Percentiles rank a stretch among this genome's conserved stretches.
These are phyloP conservation scores for Cyprinus carpio DNA, from an alignment of 2,113 vertebrate species.

Conservation along the genomic window DNA sequence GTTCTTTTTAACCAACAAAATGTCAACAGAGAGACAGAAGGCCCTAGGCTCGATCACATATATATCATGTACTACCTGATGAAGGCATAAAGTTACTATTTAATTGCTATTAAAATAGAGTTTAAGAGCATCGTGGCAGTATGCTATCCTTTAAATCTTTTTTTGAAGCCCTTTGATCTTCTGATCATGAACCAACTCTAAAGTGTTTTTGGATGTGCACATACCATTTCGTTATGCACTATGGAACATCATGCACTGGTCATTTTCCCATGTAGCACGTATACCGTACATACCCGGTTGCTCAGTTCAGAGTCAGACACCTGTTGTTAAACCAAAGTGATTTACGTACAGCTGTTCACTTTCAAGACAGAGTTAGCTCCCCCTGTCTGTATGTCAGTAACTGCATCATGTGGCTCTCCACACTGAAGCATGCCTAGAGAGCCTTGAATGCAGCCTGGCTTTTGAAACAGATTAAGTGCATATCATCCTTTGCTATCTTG, in stretches of 20 bases:
- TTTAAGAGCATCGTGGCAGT: neutral
- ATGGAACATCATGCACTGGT: conserved; percentile 31
- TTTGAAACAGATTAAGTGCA: conserved; percentile 7
- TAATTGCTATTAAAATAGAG: neutral
- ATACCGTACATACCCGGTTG: neutral
- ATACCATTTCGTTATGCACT: conserved; percentile 37
- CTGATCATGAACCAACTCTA: neutral
- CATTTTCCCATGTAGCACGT: conserved; percentile 16
- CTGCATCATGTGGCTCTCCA: neutral
- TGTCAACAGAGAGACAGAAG: too few relatives aligned
- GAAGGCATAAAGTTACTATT: too few relatives aligned
- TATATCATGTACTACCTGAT: too few relatives aligned
- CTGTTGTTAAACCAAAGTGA: conserved; percentile 58
- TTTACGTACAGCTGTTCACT: conserved; percentile 64
- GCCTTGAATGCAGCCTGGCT: neutral
- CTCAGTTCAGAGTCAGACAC: conserved; percentile 48
- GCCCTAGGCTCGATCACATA: too few relatives aligned
- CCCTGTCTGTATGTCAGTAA: conserved; percentile 35
- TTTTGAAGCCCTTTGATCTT: neutral
- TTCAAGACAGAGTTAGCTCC: conserved; percentile 45
- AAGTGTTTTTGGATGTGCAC: neutral
- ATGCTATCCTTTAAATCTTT: neutral
- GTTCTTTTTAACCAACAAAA: too few relatives aligned
- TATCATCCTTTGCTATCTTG: neutral
- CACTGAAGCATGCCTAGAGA: neutral